phyloP scores from a whole-genome alignment of 2,888 invertebrate species.

The Trissoscelio sp. region DNA sequence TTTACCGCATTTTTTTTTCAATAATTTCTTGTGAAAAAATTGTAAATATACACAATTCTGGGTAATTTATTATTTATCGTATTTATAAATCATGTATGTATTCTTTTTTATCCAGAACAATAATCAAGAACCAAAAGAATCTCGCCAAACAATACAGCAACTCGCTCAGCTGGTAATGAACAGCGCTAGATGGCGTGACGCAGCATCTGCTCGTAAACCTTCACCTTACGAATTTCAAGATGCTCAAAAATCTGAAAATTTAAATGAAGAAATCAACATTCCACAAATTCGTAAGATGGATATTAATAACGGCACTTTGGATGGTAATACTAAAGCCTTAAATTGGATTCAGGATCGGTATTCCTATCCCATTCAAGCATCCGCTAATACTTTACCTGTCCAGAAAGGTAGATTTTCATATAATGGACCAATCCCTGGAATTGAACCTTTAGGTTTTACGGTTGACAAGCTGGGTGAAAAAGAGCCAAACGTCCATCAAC shows the following conservation, averaged over 20 bases:
- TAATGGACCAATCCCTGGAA: conserved; percentile 58
- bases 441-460: conserved; percentile 64
- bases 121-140: conserved; percentile 66
- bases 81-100: too few species aligned
- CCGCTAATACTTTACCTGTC: conserved; percentile 29
- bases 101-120: conserved; percentile 20
- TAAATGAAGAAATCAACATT: neutral
- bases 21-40: too few species aligned
- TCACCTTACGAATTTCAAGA: conserved; percentile 23
- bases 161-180: conserved; percentile 81
- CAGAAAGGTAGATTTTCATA: conserved; percentile 56
- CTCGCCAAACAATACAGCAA: conserved; percentile 80
- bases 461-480: conserved; percentile 37
- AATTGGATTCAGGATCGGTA: conserved; percentile 77
- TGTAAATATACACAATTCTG: too few species aligned
- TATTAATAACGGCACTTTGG: conserved; percentile 20
- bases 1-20: too few species aligned
- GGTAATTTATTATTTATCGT: too few species aligned
- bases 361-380: conserved; percentile 69
- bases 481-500: conserved; percentile 14
- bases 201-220: conserved; percentile 34
- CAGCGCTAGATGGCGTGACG: conserved; percentile 80
- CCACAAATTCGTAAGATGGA: neutral
- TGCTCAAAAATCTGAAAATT: neutral
- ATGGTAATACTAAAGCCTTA: conserved; percentile 73